These are phyloP conservation scores for Macrophya alboannulata DNA, from an alignment of 2,888 invertebrate genomes.

Conservation along the genomic window DNA sequence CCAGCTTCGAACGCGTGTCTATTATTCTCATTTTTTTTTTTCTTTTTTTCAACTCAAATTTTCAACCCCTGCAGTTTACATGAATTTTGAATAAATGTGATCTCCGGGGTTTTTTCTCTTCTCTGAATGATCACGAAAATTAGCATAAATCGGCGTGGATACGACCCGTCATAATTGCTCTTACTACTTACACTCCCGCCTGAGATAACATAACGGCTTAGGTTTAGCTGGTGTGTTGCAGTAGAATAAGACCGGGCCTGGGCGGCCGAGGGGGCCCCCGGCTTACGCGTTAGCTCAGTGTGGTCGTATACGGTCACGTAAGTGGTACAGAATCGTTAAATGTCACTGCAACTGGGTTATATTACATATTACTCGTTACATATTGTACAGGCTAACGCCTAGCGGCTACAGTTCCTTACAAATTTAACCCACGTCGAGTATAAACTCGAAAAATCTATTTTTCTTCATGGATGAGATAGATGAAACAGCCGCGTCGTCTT, in stretches of 20 bases:
- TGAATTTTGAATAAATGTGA: too few relatives aligned
- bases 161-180: background rate
- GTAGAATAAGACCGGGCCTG: conserved; percentile 37
- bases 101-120: too few relatives aligned
- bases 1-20: background rate
- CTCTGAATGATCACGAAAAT: too few relatives aligned
- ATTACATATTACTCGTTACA: conserved; percentile 54
- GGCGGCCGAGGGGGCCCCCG: background rate
- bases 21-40: too few relatives aligned
- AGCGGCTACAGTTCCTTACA: conserved; percentile 33
- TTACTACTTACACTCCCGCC: background rate
- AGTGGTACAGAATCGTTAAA: conserved; percentile 56
- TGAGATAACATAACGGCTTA: background rate
- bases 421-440: background rate
- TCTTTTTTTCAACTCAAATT: too few relatives aligned
- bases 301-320: conserved; percentile 46
- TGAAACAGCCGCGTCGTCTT: background rate
- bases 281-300: conserved; percentile 36
- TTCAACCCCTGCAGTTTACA: too few relatives aligned
- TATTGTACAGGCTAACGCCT: conserved; percentile 50
- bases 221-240: background rate
- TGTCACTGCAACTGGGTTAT: conserved; percentile 57
- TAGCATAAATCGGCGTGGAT: background rate
- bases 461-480: background rate
- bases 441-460: background rate